Conservation (phyloP, 2,888 invertebrate genomes). For the Epirrhoe alternata region DNA sequence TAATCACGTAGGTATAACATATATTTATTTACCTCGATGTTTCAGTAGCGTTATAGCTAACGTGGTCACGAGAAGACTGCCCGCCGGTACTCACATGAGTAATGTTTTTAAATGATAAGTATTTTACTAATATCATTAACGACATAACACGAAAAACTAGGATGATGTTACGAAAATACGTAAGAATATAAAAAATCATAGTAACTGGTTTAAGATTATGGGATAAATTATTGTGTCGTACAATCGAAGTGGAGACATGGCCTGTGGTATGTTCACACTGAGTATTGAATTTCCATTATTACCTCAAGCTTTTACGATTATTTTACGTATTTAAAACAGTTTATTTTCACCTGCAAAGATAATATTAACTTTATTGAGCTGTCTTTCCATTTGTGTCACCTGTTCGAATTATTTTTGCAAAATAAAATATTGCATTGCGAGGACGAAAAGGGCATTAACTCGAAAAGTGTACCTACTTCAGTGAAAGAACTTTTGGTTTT, state of each 20-base stretch:
- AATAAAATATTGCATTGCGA: constrained; percentile 29
- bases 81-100: too few species aligned
- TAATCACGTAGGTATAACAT: too few species aligned
- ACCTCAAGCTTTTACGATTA: constrained; percentile 31
- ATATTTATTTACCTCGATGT: too few species aligned
- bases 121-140: too few species aligned
- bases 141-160: too few species aligned
- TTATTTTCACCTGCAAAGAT: constrained; percentile 35
- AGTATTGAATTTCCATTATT: constrained; percentile 16
- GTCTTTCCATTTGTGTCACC: constrained; percentile 31
- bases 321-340: constrained; percentile 28
- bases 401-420: constrained; percentile 23
- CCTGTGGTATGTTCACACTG: constrained; percentile 1
- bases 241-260: background rate
- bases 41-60: too few species aligned
- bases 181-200: too few species aligned
- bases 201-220: too few species aligned
- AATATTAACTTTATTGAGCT: constrained; percentile 35
- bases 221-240: constrained; percentile 5
- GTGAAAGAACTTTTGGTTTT: background rate
- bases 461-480: background rate
- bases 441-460: constrained; percentile 4
- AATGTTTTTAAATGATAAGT: too few species aligned
- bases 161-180: too few species aligned
- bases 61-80: too few species aligned